Evolutionary conservation across 2,113 vertebrate genomes (phyloP), one percentile per base, ranked within the genome.

Genomic region (Xenotilapia leptura): DNA sequence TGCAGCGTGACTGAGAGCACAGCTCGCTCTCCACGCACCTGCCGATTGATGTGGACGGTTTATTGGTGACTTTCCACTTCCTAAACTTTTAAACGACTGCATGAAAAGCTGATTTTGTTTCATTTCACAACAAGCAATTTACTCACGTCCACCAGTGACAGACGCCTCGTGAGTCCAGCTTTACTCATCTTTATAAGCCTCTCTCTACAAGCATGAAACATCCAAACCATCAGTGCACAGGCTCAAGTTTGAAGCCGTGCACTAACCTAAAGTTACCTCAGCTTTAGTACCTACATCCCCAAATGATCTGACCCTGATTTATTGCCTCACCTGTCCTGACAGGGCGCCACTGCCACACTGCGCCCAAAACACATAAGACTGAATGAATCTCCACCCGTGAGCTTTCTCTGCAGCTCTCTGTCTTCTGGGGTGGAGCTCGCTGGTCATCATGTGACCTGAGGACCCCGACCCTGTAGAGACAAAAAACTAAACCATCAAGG

Each of bases 201-300:
- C 36, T 23, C 21, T 68, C 33, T 70, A 40, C 2, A 23, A 9
- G n/a, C 38, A 0, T 4, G 65, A 65, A 36, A 65, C 60, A n/a
- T 65, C 31, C 4, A 65, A 65, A n/a, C 17, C 10, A 65, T 42
- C 38, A 70, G 4, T 42, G 65, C 38, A 42, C n/a, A 70, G n/a
- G 14, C 2, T 23, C 38, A 70, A 45, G 4, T 65, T 65, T 38
- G 0, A n/a, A 65, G 31, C 31, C 4, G 0, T 62, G 2, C 58
- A 73, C 6, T 47, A 4, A 26, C 7, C 8, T 73, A 45, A 73
- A 73, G 68, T 73, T 26, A 73, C 38, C 28, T 33, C 9, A 2
- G 28, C 58, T 62, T 33, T 62, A 33, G 58, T 10, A 6, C 0
- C 28, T 33, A 33, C 58, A 62, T 62, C 31, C 0, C 58, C 58